Evolutionary conservation across 2,888 invertebrate species (phyloP).

Genomic region (Ashinkailepas kermadecensis): DNA sequence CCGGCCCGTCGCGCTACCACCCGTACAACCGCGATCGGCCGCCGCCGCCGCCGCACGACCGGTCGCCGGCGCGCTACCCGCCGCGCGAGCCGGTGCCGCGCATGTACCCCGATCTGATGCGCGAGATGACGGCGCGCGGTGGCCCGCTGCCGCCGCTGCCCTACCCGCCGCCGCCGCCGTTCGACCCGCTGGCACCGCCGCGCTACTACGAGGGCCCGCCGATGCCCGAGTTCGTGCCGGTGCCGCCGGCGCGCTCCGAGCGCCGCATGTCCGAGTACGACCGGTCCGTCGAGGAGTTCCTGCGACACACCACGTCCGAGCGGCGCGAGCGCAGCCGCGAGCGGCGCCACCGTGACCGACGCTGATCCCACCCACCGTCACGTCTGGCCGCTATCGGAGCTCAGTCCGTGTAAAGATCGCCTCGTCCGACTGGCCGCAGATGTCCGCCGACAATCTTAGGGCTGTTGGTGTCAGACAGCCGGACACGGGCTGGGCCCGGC

Average conservation of each 20-base stretch:
- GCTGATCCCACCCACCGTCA: constrained; percentile 31
- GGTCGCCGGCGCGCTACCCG: neutral
- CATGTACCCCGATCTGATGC: constrained; percentile 12
- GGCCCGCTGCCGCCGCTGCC: constrained; percentile 57
- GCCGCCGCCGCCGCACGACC: neutral
- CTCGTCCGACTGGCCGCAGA: too few species aligned
- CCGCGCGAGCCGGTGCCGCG: constrained; percentile 27
- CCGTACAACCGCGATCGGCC: constrained; percentile 9
- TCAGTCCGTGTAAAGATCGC: too few species aligned
- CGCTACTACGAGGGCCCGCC: constrained; percentile 74
- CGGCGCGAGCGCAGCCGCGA: constrained; percentile 45
- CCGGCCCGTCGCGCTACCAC: neutral
- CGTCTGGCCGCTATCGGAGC: too few species aligned
- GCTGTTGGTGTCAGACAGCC: too few species aligned
- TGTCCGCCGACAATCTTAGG: too few species aligned
- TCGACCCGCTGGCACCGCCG: constrained; percentile 62
- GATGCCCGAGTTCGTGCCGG: constrained; percentile 57
- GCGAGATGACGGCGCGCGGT: constrained; percentile 36
- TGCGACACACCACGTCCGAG: constrained; percentile 70
- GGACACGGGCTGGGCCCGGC: too few species aligned
- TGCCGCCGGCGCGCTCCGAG: constrained; percentile 43
- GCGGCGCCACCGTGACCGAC: constrained; percentile 49
- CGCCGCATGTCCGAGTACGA: constrained; percentile 54
- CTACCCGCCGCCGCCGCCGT: constrained; percentile 45
- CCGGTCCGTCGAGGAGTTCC: constrained; percentile 77